Evolutionary conservation across 2,888 invertebrate genomes (phyloP), one percentile per base, ranked within the genome.

Genomic region (Oscheius sp.): DNA sequence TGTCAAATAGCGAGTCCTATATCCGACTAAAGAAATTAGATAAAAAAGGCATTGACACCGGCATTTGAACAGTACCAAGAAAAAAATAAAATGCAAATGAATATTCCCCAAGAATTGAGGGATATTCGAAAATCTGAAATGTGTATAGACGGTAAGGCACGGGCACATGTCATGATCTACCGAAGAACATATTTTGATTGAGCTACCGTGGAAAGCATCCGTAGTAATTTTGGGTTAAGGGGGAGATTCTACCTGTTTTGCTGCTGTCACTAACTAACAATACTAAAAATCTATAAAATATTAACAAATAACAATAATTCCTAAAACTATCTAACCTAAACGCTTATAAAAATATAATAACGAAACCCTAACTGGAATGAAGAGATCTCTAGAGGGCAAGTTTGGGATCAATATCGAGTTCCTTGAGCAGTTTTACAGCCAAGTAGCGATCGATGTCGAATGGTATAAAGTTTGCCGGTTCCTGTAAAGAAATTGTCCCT

Each of bases 391-490:
- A 76, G 45, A 74, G 29, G 41, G 76, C 76, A 69, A 64, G 68
- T 43, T 76, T 76, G 6, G 76, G 71, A 49, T 76, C 76, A 23
- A 76, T 76, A 41, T 76, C 74, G 49, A 76, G 53, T 49, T 76
- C 76, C 56, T 72, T 74, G 23, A 76, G 52, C 13, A 76, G 45
- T 56, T 74, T 72, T 46, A 74, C 74, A n/a, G 76, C 76, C 46
- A 76, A 58, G 64, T 56, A 76, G n/a, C 74, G 59, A 53, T 76
- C 74, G 55, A 76, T 74, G 59, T 76, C 70, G 74, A 76, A 76
- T 0, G 76, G 76, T 49, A 73, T 29, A 55, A 76, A 76, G 35
- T 68, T 45, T 6, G 58, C 46, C 7, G 55, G 29, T 16, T 63
- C 71, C 55, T 41, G 52, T n/a, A 70, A 59, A 59, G n/a, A 43